Conservation (phyloP, 2,113 vertebrate genomes). For the Psilopsiagon aurifrons region DNA sequence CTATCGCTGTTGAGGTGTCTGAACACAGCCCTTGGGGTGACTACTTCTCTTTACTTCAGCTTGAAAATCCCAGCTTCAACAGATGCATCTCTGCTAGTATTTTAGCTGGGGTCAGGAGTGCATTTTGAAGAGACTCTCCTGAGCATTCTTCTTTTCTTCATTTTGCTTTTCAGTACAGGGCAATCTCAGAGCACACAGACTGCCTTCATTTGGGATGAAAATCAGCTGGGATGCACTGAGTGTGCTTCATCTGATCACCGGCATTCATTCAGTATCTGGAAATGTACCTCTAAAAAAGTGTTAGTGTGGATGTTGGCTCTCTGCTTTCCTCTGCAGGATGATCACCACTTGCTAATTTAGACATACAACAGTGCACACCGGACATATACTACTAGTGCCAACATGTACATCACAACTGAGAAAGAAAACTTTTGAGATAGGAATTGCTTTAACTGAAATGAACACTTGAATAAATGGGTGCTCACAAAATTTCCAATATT, state of each 20-base stretch:
- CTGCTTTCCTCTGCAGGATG: neutral
- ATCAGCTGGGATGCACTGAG: neutral
- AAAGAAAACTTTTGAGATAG: neutral
- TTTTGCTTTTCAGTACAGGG: neutral
- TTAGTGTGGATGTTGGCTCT: neutral
- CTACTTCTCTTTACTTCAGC: neutral
- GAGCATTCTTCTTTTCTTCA: neutral
- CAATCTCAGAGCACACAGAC: neutral
- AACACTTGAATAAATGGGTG: neutral
- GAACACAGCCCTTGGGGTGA: neutral
- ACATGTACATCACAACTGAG: neutral
- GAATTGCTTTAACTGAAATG: neutral
- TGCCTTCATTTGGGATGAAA: neutral
- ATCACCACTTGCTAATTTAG: neutral
- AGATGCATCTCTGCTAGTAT: neutral
- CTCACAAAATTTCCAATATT: neutral
- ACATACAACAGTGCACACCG: neutral
- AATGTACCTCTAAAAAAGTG: neutral
- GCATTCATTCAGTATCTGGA: neutral
- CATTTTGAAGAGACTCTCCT: neutral
- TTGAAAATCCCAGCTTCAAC: neutral
- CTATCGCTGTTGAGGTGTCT: neutral
- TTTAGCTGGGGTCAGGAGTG: neutral
- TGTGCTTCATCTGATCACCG: neutral
- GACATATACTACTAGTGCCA: neutral